Evolutionary conservation across 2,888 invertebrate species (phyloP), one percentile per base, ranked within the genome.

Genomic region (Erpobdella octoculata): DNA sequence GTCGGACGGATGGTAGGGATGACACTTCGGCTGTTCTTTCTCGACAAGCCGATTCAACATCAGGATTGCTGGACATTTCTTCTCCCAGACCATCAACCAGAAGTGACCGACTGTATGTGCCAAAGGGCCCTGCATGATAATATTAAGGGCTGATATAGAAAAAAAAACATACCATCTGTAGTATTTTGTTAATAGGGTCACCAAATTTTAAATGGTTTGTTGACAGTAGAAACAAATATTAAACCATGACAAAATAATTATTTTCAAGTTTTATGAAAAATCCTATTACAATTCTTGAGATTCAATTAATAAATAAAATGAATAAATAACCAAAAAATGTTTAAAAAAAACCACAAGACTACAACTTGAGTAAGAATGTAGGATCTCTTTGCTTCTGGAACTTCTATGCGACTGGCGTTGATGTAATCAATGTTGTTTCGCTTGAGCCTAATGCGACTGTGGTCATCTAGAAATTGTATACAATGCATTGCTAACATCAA

Each of bases 61-160:
- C 70, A 96, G 86, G 78, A 96, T 90, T 38, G 91, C 93, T 83
- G 88, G 89, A 77, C 89, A 89, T 76, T 90, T 88, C 84, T 95
- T 93, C 85, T 96, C 93, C 95, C 95, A 96, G 31, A 93, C 89
- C 95, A 96, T 96, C 72, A 92, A 85, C 96, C 96, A 96, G 84
- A 96, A 96, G 82, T 96, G 95, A 72, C 90, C 89, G 68, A 91
- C 88, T 31, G 95, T 96, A 80, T 88, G 87, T 74, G 88, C 87
- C 74, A 96, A 85, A 8, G 96, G 95, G 71, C 96, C 96, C 87
- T 96, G 92, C 61, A 76, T 75, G 38, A 25, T 12, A 9, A 38
- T 62, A 15, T 12, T 37, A 41, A 35, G 35, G 28, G 35, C 9
- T 28, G n/a, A 62, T n/a, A 15, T 5, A 62, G 15, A 9, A n/a